Conservation (phyloP, 2,113 vertebrate genomes). For the Tachycineta bicolor region DNA sequence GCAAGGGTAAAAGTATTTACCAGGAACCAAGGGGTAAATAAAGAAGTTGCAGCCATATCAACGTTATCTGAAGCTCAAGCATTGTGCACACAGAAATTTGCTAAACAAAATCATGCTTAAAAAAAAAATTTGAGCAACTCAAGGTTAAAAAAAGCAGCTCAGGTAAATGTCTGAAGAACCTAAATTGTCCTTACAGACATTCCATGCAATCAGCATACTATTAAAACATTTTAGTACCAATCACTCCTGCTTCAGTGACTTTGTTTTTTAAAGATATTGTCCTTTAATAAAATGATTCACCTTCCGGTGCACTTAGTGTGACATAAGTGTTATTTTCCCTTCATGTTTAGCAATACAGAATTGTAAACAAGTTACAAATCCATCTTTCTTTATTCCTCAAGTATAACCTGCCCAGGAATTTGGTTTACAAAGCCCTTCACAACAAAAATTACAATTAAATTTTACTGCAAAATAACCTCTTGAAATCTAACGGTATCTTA, state of each 20-base stretch:
- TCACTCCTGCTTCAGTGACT: neutral
- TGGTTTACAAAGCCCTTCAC: neutral
- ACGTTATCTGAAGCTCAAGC: neutral
- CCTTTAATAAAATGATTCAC: neutral
- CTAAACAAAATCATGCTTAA: neutral
- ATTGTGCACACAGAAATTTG: neutral
- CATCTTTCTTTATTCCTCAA: neutral
- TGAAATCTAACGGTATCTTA: slow-evolving; percentile 49
- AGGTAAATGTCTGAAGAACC: neutral
- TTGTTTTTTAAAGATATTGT: neutral
- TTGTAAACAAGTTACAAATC: neutral
- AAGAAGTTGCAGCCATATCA: neutral
- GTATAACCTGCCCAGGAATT: neutral
- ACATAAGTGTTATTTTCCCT: neutral
- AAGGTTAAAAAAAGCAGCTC: neutral
- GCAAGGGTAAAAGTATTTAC: neutral
- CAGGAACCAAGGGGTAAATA: neutral
- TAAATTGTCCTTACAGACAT: neutral
- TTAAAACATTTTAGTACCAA: neutral
- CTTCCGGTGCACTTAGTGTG: neutral
- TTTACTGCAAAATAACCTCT: slow-evolving; percentile 18
- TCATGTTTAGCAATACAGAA: neutral
- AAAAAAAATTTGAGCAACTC: neutral
- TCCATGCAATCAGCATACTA: neutral
- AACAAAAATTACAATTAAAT: slow-evolving; percentile 21